Evolutionary conservation across 2,113 vertebrate genomes (phyloP), one percentile per base, ranked within the genome.

Genomic region (Callospermophilus lateralis): DNA sequence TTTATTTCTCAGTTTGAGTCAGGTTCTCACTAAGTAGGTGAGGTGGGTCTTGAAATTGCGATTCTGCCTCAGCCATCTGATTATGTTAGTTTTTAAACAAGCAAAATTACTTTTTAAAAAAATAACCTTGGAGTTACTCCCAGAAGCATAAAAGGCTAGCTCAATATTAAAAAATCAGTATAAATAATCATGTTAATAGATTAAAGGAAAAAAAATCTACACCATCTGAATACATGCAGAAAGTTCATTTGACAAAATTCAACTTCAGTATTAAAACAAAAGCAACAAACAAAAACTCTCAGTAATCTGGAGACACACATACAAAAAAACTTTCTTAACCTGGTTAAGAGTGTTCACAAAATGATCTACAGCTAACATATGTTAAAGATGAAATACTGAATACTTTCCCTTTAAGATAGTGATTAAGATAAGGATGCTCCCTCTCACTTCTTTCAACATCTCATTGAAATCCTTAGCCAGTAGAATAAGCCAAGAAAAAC

Each of bases 311-410:
- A 9, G 24, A 45, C 45, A 45, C 45, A 45, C 45, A 26, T 55
- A 68, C 34, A 86, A 79, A 55, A 32, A 80, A 90, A 85, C 28
- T 93, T 86, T 74, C 67, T 86, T 80, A 86, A 90, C 34, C 20
- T 80, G 39, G 83, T 48, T 61, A 61, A 10, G 58, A 61, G 24
- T 26, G 24, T 61, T 26, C 58, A 61, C 58, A 61, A 61, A 61
- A 61, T 61, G 58, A 24, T 72, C 45, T 58, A 65, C 19, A 85
- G 37, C 30, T 90, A 55, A 90, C 55, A 45, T 94, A 84, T 55
- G 73, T 68, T 90, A 65, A 93, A 90, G 67, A 68, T 68, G 67
- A 76, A 92, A 90, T 17, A 73, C 80, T 80, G 22, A 90, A 74
- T 67, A 81, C 12, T 51, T 83, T 67, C 58, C 45, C 70, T 67